Evolutionary conservation across 1,140 invertebrate species (phyloP).

Genomic region (Homalodisca vitripennis): DNA sequence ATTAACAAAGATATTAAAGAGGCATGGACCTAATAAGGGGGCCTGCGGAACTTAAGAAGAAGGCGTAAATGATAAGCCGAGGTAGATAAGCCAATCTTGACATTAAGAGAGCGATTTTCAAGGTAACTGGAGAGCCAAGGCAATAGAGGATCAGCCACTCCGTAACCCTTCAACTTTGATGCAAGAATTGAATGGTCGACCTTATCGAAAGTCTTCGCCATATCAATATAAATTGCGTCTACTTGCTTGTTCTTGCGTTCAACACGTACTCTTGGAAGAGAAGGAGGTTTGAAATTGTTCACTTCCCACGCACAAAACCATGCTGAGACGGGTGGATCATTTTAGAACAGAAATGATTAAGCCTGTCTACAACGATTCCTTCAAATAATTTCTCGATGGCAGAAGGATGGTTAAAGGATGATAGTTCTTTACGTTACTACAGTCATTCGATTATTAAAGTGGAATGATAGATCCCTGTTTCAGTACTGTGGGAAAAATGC

Average conservation of each 20-base stretch:
- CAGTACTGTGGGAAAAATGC: no score
- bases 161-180: not conserved
- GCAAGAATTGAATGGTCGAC: not conserved
- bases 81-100: not conserved
- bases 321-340: constrained; percentile 2
- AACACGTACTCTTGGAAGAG: constrained; percentile 5
- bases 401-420: not conserved
- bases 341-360: not conserved
- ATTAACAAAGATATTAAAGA: no score
- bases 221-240: no score
- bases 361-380: not conserved
- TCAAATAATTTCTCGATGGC: not conserved
- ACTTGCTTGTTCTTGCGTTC: not conserved
- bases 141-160: constrained; percentile 5
- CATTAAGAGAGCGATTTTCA: not conserved
- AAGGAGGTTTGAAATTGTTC: not conserved
- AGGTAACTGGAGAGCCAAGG: not conserved
- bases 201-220: not conserved
- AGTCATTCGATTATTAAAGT: not conserved
- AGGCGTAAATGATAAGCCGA: not conserved
- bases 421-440: constrained; percentile 2
- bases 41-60: not conserved
- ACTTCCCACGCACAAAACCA: not conserved
- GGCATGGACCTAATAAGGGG: not conserved
- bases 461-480: not conserved